A percentile compares a stretch with the other conserved stretches of the same genome.
Conservation (phyloP, 2,888 invertebrate genomes). For the Hydroisotoma schaefferi region DNA sequence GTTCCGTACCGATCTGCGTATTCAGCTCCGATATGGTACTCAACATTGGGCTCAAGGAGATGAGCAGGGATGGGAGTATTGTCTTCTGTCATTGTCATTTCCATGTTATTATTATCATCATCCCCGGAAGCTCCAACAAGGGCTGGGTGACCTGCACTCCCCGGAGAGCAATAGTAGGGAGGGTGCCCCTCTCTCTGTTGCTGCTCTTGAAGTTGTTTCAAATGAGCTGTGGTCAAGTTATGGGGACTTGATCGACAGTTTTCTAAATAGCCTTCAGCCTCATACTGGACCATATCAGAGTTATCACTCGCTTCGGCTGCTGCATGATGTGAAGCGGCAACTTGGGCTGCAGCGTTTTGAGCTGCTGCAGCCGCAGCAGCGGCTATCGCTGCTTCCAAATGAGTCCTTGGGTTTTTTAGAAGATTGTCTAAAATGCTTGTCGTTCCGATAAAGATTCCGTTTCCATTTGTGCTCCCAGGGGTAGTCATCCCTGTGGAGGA, state of each 20-base stretch:
- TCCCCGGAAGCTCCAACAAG: slow-evolving; percentile 39
- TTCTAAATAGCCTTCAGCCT: slow-evolving; percentile 45
- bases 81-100: slow-evolving; percentile 47
- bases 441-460: slow-evolving; percentile 44
- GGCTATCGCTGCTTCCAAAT: slow-evolving; percentile 39
- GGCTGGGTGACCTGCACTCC: slow-evolving; percentile 43
- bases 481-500: slow-evolving; percentile 20
- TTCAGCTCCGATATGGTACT: slow-evolving; percentile 47
- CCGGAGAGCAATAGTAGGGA: slow-evolving; percentile 40
- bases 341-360: slow-evolving; percentile 18
- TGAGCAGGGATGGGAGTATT: slow-evolving; percentile 47
- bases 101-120: slow-evolving; percentile 43
- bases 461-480: slow-evolving; percentile 36
- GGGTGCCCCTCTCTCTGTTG: slow-evolving; percentile 32
- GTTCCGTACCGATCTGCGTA: slow-evolving; percentile 45
- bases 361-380: slow-evolving; percentile 35
- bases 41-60: slow-evolving; percentile 47
- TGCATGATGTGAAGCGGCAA: slow-evolving; percentile 8
- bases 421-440: slow-evolving; percentile 49
- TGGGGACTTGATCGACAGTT: slow-evolving; percentile 35
- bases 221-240: slow-evolving; percentile 38
- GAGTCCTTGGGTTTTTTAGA: slow-evolving; percentile 47
- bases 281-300: slow-evolving; percentile 48
- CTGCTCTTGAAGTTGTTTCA: slow-evolving; percentile 33
- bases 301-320: slow-evolving; percentile 46